A percentile compares a stretch with the other conserved stretches of the same genome.
These are phyloP conservation scores for Ophioderma brevispina DNA, from an alignment of 35 echinoderm and acorn worm species.

Conservation along the genomic window DNA sequence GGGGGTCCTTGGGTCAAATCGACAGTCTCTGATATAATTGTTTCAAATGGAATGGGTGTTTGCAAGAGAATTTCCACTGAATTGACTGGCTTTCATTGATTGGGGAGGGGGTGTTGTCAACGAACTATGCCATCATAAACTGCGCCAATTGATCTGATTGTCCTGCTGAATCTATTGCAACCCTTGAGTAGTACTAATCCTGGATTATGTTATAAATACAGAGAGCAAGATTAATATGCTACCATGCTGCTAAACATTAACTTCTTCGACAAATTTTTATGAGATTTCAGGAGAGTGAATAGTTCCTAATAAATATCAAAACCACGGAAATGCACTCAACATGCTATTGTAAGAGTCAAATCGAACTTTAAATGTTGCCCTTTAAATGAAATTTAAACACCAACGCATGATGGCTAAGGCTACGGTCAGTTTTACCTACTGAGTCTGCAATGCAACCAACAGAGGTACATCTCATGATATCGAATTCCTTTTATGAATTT, in stretches of 20 bases:
- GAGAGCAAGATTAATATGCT: too few relatives aligned
- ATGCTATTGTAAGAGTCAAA: too few relatives aligned
- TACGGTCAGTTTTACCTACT: background rate
- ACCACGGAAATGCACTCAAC: too few relatives aligned
- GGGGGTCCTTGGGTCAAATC: background rate
- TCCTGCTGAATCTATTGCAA: conserved; percentile 44
- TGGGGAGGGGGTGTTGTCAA: conserved; percentile 23
- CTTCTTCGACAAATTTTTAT: too few relatives aligned
- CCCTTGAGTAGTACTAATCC: conserved; percentile 21
- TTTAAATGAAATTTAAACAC: too few relatives aligned
- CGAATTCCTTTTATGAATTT: background rate
- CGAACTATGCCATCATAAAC: conserved; percentile 45
- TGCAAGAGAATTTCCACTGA: conserved; percentile 3
- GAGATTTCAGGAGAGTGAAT: background rate
- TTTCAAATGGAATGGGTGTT: conserved; percentile 53
- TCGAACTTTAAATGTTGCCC: too few relatives aligned
- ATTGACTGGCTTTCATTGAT: background rate
- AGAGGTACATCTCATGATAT: background rate
- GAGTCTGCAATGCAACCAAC: conserved; percentile 18
- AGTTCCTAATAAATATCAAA: background rate
- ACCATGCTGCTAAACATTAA: too few relatives aligned
- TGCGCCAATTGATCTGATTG: background rate
- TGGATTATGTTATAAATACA: too few relatives aligned
- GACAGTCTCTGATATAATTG: too few relatives aligned
- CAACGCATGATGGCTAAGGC: conserved; percentile 35